Evolutionary conservation across 2,113 vertebrate genomes (phyloP).

Genomic region (Limanda limanda): DNA sequence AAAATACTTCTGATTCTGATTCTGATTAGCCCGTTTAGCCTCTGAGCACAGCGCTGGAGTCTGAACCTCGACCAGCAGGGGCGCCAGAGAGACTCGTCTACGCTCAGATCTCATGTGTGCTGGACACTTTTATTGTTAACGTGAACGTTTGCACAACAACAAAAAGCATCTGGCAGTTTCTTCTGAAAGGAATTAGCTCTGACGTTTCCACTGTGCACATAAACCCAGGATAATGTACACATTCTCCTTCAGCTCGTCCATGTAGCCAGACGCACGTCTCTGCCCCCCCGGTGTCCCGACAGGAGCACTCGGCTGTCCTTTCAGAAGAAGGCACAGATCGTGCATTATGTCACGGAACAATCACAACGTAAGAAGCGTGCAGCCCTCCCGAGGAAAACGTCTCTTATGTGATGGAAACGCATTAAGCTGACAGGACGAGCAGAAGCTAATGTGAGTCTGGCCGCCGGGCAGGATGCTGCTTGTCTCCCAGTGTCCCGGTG

Average conservation of each 20-base stretch:
- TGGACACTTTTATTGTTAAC: neutral
- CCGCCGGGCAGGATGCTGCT: conserved; percentile 55
- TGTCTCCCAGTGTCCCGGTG: conserved; percentile 46
- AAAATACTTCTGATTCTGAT: too few relatives aligned
- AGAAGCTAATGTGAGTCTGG: conserved; percentile 61
- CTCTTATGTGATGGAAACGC: conserved; percentile 68
- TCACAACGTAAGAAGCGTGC: conserved; percentile 30
- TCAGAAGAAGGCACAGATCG: conserved; percentile 28
- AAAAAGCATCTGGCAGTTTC: neutral
- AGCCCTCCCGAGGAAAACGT: conserved; percentile 40
- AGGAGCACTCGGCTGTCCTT: conserved; percentile 38
- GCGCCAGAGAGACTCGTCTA: neutral
- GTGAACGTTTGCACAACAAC: neutral
- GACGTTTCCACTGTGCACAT: neutral
- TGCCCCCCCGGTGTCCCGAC: neutral
- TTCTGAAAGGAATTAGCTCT: neutral
- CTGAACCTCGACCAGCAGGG: neutral
- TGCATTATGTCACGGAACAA: conserved; percentile 36
- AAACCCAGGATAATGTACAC: neutral
- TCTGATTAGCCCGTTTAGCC: conserved; percentile 3
- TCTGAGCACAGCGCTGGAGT: neutral
- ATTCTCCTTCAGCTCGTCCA: conserved; percentile 24
- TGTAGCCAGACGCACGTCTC: conserved; percentile 11
- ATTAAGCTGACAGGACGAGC: conserved; percentile 71
- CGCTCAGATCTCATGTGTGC: neutral